phyloP scores from a whole-genome alignment of 2,888 invertebrate species.

The Cephus rjabovi region DNA sequence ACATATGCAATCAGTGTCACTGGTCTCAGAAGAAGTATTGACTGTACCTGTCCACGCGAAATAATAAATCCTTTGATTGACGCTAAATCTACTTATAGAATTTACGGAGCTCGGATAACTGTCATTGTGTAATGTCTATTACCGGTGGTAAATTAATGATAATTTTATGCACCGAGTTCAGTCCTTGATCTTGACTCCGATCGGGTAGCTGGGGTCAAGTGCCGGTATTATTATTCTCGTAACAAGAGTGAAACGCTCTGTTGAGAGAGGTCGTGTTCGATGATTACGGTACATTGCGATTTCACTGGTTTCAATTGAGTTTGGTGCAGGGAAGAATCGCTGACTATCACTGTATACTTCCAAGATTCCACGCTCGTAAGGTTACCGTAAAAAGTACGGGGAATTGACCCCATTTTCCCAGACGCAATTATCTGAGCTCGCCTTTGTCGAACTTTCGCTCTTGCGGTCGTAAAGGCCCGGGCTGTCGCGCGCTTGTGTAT shows the following conservation, averaged over 20 bases:
- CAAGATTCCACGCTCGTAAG: background rate
- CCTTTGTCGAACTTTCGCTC: background rate
- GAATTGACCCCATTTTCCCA: background rate
- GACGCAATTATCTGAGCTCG: background rate
- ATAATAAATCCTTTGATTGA: background rate
- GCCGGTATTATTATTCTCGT: conserved; percentile 13
- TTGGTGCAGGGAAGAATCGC: background rate
- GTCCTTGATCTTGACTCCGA: conserved; percentile 2
- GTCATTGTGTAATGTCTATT: conserved; percentile 27
- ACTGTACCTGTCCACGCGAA: background rate
- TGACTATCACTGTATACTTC: background rate
- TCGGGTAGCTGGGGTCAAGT: background rate
- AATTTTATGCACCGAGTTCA: background rate
- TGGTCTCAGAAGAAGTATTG: background rate
- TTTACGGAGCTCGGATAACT: background rate
- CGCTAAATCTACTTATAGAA: background rate
- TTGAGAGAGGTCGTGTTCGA: background rate
- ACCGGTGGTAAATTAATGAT: background rate
- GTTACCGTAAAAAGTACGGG: background rate
- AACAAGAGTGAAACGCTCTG: background rate
- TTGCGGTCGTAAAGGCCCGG: background rate
- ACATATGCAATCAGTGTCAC: background rate
- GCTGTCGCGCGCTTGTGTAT: background rate
- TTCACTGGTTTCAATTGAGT: background rate
- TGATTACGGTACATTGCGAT: background rate